Evolutionary conservation across 1,140 invertebrate species (phyloP).

Genomic region (Hyphantria cunea): DNA sequence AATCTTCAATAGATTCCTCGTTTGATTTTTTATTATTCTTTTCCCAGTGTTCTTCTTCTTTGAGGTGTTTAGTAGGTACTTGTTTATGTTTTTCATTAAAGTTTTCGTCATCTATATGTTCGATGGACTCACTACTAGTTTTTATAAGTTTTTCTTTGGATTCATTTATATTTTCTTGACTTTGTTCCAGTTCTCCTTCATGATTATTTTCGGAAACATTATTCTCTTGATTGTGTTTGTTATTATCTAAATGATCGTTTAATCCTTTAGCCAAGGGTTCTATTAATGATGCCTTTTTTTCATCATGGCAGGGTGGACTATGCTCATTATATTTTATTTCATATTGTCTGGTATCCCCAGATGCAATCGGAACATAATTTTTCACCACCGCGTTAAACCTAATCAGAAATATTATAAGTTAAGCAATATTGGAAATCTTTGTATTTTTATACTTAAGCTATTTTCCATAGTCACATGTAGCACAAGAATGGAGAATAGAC

Average conservation of each 20-base stretch:
- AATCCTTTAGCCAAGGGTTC: not conserved
- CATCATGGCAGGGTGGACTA: constrained; percentile 44
- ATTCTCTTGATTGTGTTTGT: not conserved
- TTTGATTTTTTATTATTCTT: constrained; percentile 30
- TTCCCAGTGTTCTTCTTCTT: not conserved
- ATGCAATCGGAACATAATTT: constrained; percentile 52
- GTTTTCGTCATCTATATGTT: no score
- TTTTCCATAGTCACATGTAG: no score
- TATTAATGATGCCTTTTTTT: constrained; percentile 44
- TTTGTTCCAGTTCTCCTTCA: not conserved
- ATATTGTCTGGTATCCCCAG: constrained; percentile 35
- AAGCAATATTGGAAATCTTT: no score
- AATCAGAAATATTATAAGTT: constrained; percentile 11
- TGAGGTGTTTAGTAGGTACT: no score
- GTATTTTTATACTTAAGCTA: no score
- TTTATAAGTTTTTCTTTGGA: constrained; percentile 25
- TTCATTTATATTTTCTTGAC: not conserved
- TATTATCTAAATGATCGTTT: not conserved
- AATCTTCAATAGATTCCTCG: not conserved
- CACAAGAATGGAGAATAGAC: no score
- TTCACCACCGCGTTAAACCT: constrained; percentile 72
- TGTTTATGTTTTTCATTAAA: no score
- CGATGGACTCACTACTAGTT: not conserved
- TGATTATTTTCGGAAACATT: no score
- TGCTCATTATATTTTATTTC: constrained; percentile 34